Evolutionary conservation across 1,140 invertebrate genomes (phyloP), one percentile per base, ranked within the genome.

Genomic region (Habropoda laboriosa): DNA sequence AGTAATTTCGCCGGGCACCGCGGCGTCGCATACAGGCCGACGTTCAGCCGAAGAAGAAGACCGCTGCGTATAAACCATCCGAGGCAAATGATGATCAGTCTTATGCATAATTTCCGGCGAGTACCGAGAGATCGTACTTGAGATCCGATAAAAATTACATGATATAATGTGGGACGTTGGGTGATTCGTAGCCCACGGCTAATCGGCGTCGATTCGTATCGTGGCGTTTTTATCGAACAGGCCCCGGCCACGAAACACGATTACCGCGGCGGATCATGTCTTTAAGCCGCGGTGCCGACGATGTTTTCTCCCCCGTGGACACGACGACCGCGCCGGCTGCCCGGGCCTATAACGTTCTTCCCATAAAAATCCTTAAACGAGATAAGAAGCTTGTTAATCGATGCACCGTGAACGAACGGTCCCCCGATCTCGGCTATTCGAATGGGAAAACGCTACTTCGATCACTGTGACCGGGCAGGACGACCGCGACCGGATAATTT

Each of bases 171-270:
- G 78, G 74, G 64, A 85, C 78, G 83, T 32, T 73, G 68, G 76
- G 71, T 57, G 75, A 83, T 79, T 85, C 70, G 87, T 90, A 86
- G 90, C 90, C 90, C 67, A 82, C 57, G 89, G 90, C 89, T 84
- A 85, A 90, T 90, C 89, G 87, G 57, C 81, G 79, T 76, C 83
- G 89, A 92, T 92, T 92, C 89, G 85, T 91, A 92, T 92, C 91
- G 85, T 87, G 76, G 71, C 77, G 84, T 90, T 89, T 90, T 90
- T 90, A 85, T 83, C 73, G 79, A 58, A 57, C n/a, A 57, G 70
- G 61, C 49, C 67, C 53, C 64, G 81, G 47, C 55, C 68, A 64
- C 76, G 85, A 82, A 79, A 83, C 81, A 81, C 86, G 81, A 86
- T 86, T 87, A 87, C 85, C n/a, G 83, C 58, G 66, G 12, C 32